Base-by-base conservation (phyloP, 2,888 invertebrate genomes). In the Odontocolon sp. region DNA sequence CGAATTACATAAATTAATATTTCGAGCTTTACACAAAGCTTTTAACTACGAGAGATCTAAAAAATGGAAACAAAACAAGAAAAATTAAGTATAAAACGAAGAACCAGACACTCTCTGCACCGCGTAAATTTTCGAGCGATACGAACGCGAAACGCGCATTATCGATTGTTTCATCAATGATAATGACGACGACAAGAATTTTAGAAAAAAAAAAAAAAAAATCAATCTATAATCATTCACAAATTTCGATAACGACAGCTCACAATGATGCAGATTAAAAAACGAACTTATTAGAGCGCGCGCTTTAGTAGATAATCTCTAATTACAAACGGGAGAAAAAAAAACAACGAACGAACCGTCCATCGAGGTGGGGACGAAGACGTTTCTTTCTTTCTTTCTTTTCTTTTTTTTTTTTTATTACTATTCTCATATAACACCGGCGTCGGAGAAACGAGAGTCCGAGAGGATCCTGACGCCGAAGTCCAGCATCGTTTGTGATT, bases 261-360 rank as follows among this genome's bases (percentile, higher is more conserved):
- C 61, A 63, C 61, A n/a, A 31, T 28, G 28, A 68, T 42, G 26
- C 28, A 59, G 28, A 31, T 61, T 63, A 54, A 59, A 11, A 52
- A 68, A 40, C 47, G 47, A 75, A 75, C 16, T 57, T 21, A 50
- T 59, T 63, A 66, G 38, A 59, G 50, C 56, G 42, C 33, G 33
- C 63, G 54, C 59, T 70, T 50, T 18, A 3, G 26, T 42, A 63
- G 63, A 68, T 21, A 21, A 16, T 42, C 36, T 74, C 56, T 63
- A 40, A 50, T 63, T 63, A 21, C 26, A 67, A 72, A 72, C 40
- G 68, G 50, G 42, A 8, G 18, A 54, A 57, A 57, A 77, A 56
- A 66, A 72, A 57, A 54, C 47, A 28, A 77, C 77, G 72, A 72
- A 72, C 68, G 72, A 72, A 69, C 77, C 68, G 72, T 57, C 71